Evolutionary conservation across 2,113 vertebrate genomes (phyloP), one percentile per base, ranked within the genome.

Genomic region (Chrysochloris asiatica): DNA sequence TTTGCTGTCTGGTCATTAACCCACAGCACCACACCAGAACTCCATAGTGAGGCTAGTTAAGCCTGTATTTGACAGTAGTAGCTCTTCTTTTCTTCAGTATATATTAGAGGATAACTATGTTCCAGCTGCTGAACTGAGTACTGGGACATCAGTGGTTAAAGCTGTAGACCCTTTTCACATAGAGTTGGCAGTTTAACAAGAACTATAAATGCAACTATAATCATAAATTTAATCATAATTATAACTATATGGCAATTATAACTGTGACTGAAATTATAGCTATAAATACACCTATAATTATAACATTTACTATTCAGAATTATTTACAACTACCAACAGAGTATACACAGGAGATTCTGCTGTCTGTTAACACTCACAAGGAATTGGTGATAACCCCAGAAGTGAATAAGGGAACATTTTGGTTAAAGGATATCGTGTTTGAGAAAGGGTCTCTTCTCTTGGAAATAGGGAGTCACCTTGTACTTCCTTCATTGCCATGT

Each of bases 181-280:
- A 24, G 59, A 72, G 9, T 13, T 45, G 9, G 1, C 76, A 88
- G 19, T 86, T 93, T 86, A 92, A 90, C 21, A 88, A 88, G 92
- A 95, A 83, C 22, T 93, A 77, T 94, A 94, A 95, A 86, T 95
- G 47, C 83, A 86, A 92, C 41, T 92, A 77, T 56, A 88, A 83
- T 83, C 28, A 95, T 90, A 95, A 94, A 96, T 95, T 93, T 90
- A 86, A 83, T 92, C 67, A 81, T 83, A 94, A 94, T 95, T 94
- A 92, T 92, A 93, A 86, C 86, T 95, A 90, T 90, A 80, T 52
- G 19, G 41, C 26, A 91, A 95, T 95, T 95, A 88, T 36, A 78
- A 80, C 30, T 95, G 17, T 78, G 61, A 71, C 38, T 90, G 6
- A 65, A 96, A 95, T 96, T 94, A 73, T 94, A 30, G 56, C 83